Conservation (phyloP, 2,113 vertebrate species). For the Paracanthobrama guichenoti region DNA sequence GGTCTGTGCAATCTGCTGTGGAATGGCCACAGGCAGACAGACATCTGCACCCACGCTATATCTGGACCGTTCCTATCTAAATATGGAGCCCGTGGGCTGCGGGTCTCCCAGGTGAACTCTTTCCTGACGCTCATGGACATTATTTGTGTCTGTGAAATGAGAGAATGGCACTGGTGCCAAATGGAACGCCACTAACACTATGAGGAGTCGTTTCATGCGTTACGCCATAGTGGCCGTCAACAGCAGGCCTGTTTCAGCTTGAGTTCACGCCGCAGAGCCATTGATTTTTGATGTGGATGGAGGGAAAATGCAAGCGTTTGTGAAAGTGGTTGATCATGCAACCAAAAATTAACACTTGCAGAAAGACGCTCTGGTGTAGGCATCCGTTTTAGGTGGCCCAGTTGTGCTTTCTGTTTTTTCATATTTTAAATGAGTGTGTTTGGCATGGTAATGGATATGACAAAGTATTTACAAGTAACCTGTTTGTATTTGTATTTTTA, state of each 20-base stretch:
- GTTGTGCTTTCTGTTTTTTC: not conserved
- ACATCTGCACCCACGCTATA: constrained; percentile 38
- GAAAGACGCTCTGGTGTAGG: not conserved
- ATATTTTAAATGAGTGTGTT: too few species aligned
- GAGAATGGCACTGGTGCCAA: not conserved
- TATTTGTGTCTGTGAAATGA: constrained; percentile 6
- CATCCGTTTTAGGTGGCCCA: not conserved
- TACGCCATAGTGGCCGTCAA: not conserved
- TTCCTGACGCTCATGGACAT: not conserved
- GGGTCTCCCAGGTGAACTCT: constrained; percentile 33
- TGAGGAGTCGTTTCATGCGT: not conserved
- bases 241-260: not conserved
- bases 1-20: constrained; percentile 43
- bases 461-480: too few species aligned
- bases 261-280: not conserved
- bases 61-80: not conserved
- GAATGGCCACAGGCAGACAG: constrained; percentile 53
- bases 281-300: not conserved
- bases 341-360: not conserved
- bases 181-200: not conserved
- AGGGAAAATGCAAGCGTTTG: not conserved
- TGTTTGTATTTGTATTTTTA: not conserved
- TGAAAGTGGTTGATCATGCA: not conserved
- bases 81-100: constrained; percentile 26
- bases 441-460: too few species aligned